phyloP scores from a whole-genome alignment of 2,888 invertebrate genomes.

The Nomada flava region DNA sequence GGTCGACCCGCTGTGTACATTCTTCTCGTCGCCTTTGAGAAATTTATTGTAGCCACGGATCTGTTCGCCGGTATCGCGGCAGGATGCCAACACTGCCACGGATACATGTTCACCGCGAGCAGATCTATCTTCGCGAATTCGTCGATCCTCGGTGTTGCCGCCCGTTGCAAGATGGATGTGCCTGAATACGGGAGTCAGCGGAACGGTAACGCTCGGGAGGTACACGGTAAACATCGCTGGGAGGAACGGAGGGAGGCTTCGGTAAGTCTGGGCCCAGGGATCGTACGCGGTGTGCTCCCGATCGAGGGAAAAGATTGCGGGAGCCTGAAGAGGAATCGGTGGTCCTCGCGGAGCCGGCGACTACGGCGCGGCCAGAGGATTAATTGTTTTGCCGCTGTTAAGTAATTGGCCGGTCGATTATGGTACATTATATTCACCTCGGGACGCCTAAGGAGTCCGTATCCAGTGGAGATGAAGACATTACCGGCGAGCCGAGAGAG shows the following conservation, averaged over 20 bases:
- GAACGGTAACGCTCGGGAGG: background rate
- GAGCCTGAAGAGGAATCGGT: background rate
- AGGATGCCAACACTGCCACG: background rate
- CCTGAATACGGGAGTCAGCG: background rate
- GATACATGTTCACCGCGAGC: background rate
- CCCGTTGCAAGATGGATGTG: background rate
- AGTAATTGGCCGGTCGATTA: slow-evolving; percentile 83
- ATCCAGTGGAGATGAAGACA: slow-evolving; percentile 82
- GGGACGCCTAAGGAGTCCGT: slow-evolving; percentile 76
- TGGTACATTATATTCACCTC: slow-evolving; percentile 82
- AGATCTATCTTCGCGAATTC: slow-evolving; percentile 5
- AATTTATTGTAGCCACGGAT: slow-evolving; percentile 11
- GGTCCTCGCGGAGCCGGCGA: background rate
- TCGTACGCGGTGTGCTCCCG: background rate
- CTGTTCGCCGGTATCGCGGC: background rate
- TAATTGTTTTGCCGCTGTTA: slow-evolving; percentile 80
- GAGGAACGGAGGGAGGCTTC: background rate
- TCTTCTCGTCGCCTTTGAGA: slow-evolving; percentile 6
- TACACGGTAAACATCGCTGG: background rate
- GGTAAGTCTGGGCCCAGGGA: background rate
- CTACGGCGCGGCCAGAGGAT: slow-evolving; percentile 65
- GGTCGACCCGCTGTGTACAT: slow-evolving; percentile 2
- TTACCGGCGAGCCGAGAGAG: slow-evolving; percentile 77
- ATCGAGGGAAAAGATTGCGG: slow-evolving; percentile 12
- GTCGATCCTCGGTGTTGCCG: background rate